Conservation (phyloP, 2,113 vertebrate genomes). For the Chionis minor region DNA sequence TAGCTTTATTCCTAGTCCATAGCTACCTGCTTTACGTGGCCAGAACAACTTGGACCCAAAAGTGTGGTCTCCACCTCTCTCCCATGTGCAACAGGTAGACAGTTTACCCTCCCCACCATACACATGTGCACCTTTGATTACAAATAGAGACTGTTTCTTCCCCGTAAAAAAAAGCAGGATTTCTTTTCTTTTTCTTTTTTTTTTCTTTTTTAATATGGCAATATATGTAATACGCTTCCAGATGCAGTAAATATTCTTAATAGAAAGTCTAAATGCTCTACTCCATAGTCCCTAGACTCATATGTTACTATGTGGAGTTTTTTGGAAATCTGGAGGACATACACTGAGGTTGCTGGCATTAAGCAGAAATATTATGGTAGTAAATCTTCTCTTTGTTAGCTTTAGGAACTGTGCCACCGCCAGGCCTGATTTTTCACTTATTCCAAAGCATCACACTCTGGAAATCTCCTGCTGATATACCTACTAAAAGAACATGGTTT, state of each 20-base stretch:
- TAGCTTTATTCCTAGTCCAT: not conserved
- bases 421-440: not conserved
- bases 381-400: not conserved
- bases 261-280: not conserved
- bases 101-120: not conserved
- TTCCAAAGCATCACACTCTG: not conserved
- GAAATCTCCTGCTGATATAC: not conserved
- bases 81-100: not conserved
- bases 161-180: not conserved
- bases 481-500: not conserved
- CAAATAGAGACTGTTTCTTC: not conserved
- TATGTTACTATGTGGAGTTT: not conserved
- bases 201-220: not conserved
- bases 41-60: not conserved
- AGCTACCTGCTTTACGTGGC: not conserved
- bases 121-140: not conserved
- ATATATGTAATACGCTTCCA: not conserved
- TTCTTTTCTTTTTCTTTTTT: not conserved
- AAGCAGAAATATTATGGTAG: not conserved
- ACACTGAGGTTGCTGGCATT: not conserved
- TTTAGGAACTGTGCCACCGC: not conserved
- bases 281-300: not conserved
- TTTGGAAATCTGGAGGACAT: not conserved
- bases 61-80: fast-evolving
- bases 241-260: not conserved